Evolutionary conservation across 2,113 vertebrate genomes (phyloP), one percentile per base, ranked within the genome.

Genomic region (Dromaius novaehollandiae): DNA sequence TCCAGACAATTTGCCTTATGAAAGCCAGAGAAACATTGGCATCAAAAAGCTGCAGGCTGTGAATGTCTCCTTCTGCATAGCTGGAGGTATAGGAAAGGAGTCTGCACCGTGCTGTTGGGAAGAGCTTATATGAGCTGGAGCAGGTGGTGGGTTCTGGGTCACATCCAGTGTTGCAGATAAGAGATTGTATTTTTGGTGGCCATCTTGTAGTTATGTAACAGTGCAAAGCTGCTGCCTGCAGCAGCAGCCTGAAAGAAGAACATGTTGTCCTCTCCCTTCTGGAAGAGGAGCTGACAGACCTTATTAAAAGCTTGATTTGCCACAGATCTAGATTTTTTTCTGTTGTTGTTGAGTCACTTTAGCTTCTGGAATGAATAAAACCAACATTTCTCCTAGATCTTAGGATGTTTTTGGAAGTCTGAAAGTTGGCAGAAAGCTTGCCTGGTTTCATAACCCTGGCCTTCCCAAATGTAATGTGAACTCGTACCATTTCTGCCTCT

Each of bases 91-190:
- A 38, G 51, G 13, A 10, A 40, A 20, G 36, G 24, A 21, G 26
- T 21, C 51, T 30, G 50, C 4, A 6, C 22, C 46, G 81, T 1
- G 1, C 0, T 82, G 20, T 51, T 0, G 3, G 16, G 64, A 64
- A 13, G 16, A 44, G 28, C 1, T 0, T 24, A 0, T 0, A 2
- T 50, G 36, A 30, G 26, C 0, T 1, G 70, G 82, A 86, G 75
- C 82, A 75, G 68, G 44, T 90, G 88, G 58, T 69, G 88, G 26
- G 42, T 68, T 8, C 77, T 92, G 90, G 60, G 48, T 53, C 38
- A 28, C 0, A 2, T 30, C 82, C 61, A 79, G 90, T 8, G 0
- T 53, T 56, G 61, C 87, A 90, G 88, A 78, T 30, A 53, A 48
- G 42, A 46, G 73, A 3, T 79, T 55, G 40, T 55, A 73, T 94